Conservation (phyloP, 2,797 vertebrate species). For the Bovichtus diacanthus region DNA sequence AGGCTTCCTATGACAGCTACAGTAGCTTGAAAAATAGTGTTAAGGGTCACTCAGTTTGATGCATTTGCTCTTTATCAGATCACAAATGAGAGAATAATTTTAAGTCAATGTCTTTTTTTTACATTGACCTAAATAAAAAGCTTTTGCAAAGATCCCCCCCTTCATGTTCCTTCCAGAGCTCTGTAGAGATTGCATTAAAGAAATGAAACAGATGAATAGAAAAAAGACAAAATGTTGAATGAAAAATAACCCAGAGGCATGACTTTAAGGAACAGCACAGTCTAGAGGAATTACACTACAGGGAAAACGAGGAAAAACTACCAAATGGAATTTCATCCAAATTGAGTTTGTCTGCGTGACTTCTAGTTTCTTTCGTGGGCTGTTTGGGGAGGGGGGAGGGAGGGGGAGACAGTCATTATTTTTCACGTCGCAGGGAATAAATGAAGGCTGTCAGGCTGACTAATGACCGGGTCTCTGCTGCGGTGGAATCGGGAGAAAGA, state of each 20-base stretch:
- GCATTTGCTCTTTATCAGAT: no score
- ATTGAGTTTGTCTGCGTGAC: conserved; percentile 56
- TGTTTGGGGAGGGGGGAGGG: neutral
- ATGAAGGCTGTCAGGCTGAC: conserved; percentile 76
- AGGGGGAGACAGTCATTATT: conserved; percentile 65
- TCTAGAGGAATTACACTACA: conserved; percentile 38
- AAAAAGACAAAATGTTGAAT: neutral
- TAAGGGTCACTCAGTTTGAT: no score
- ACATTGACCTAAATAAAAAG: no score
- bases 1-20: no score
- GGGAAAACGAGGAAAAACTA: conserved; percentile 41
- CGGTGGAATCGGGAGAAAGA: conserved; percentile 74
- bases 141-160: no score
- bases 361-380: conserved; percentile 50
- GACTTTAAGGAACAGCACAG: conserved; percentile 19
- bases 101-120: no score
- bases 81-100: no score
- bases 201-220: no score
- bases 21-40: no score
- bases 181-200: no score
- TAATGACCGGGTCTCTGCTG: conserved; percentile 72
- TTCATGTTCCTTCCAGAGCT: no score
- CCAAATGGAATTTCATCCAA: conserved; percentile 26
- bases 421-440: conserved; percentile 64
- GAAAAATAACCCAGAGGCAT: conserved; percentile 18